These are phyloP conservation scores for Alcedo quadribrachys DNA, from an alignment of 2,797 vertebrate species.

Conservation along the genomic window DNA sequence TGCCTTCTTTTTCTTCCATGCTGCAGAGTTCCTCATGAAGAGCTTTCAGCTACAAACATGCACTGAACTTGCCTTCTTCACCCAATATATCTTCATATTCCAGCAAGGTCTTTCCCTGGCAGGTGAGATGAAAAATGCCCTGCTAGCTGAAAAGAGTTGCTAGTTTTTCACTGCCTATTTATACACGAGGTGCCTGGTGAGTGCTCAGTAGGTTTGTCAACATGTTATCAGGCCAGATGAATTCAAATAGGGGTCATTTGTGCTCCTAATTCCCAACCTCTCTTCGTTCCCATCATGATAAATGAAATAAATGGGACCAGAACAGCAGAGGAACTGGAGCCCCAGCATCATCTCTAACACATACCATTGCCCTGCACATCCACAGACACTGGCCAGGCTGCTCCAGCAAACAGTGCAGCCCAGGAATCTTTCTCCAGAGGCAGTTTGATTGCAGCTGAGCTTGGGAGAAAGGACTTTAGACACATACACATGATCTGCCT, in stretches of 20 bases:
- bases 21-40: background rate
- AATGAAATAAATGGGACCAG: background rate
- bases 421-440: background rate
- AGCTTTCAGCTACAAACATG: background rate
- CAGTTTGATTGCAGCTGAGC: fast-evolving
- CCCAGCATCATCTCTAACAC: fast-evolving
- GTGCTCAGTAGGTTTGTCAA: background rate
- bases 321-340: background rate
- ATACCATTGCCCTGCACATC: background rate
- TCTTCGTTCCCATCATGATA: background rate
- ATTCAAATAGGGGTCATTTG: background rate
- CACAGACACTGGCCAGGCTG: background rate
- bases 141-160: background rate
- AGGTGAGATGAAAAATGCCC: background rate
- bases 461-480: background rate
- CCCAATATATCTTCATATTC: background rate
- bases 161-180: background rate
- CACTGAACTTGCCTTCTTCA: background rate
- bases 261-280: background rate
- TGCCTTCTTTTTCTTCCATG: background rate
- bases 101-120: background rate
- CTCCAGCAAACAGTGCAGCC: background rate
- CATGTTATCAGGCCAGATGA: background rate
- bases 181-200: background rate
- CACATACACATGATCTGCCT: background rate